Percentiles rank a stretch among this genome's conserved stretches.
Evolutionary conservation across 2,113 vertebrate species (phyloP).

Genomic region (Ptychochromis oligacanthus): DNA sequence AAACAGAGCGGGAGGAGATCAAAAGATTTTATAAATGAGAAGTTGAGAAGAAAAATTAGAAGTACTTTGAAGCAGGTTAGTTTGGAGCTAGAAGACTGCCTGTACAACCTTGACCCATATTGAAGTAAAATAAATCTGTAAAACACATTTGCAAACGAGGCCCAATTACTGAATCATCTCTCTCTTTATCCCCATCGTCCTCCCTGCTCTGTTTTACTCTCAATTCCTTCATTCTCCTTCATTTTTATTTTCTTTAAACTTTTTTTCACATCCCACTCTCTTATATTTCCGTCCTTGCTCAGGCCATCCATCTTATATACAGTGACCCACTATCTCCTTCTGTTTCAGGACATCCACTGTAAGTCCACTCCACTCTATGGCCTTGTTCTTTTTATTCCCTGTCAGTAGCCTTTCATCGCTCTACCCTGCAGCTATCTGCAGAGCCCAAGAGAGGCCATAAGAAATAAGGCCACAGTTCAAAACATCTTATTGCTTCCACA

Average conservation of each 20-base stretch:
- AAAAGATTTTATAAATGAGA: background rate
- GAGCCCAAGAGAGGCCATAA: background rate
- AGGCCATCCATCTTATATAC: slow-evolving; percentile 37
- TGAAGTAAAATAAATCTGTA: slow-evolving; percentile 28
- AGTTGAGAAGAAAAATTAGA: slow-evolving; percentile 1
- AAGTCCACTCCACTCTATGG: slow-evolving; percentile 7
- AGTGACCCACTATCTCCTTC: slow-evolving; percentile 45
- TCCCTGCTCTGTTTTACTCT: background rate
- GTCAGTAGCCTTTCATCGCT: background rate
- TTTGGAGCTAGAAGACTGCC: background rate
- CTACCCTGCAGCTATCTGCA: slow-evolving; percentile 15
- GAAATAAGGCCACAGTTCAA: slow-evolving; percentile 49
- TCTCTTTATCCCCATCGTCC: background rate
- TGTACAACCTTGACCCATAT: slow-evolving; percentile 76
- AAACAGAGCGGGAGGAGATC: background rate
- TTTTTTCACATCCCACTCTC: background rate
- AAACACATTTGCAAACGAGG: slow-evolving; percentile 27
- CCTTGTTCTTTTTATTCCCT: slow-evolving; percentile 43
- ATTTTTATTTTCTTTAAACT: background rate
- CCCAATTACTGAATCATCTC: slow-evolving; percentile 39
- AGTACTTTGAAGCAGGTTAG: background rate
- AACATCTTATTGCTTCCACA: background rate
- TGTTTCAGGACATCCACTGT: slow-evolving; percentile 22
- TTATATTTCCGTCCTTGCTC: slow-evolving; percentile 20
- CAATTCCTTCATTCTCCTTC: background rate